These are phyloP conservation scores for Drosophila trichaetosa DNA, from an alignment of 2,888 invertebrate genomes.

Conservation along the genomic window DNA sequence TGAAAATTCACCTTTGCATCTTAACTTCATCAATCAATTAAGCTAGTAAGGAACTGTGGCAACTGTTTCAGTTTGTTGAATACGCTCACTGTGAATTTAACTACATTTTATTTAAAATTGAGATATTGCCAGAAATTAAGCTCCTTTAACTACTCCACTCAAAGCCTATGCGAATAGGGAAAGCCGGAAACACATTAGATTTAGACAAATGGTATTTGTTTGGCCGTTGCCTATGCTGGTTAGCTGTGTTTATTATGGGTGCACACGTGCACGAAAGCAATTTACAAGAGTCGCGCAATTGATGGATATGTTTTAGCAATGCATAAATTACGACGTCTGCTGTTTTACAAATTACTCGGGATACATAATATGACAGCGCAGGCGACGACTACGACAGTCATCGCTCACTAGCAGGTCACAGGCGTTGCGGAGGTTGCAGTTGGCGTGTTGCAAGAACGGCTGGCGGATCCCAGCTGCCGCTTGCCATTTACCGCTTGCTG, in stretches of 20 bases:
- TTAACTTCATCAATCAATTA: not conserved
- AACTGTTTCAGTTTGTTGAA: not conserved
- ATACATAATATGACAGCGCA: conserved; percentile 64
- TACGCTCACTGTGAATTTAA: not conserved
- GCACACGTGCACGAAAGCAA: conserved; percentile 25
- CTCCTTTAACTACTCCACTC: not conserved
- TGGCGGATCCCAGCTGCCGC: conserved; percentile 27
- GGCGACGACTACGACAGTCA: conserved; percentile 52
- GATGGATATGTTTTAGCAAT: conserved; percentile 58
- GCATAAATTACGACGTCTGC: conserved; percentile 59
- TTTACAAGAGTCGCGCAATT: conserved; percentile 46
- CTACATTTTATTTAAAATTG: not conserved
- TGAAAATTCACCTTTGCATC: conserved; percentile 9
- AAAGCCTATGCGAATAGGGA: not conserved
- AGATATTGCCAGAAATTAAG: not conserved
- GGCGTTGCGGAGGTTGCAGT: not conserved
- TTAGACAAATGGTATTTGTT: not conserved
- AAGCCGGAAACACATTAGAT: not conserved
- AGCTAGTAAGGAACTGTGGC: not conserved
- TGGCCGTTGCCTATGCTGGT: conserved; percentile 22
- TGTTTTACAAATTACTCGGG: conserved; percentile 64
- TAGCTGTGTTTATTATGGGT: conserved; percentile 44
- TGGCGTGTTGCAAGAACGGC: not conserved
- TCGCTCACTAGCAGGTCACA: conserved; percentile 50
- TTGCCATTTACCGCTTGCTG: not conserved